Base-by-base conservation (phyloP, 2,888 invertebrate species). In the Morpho deidamia region DNA sequence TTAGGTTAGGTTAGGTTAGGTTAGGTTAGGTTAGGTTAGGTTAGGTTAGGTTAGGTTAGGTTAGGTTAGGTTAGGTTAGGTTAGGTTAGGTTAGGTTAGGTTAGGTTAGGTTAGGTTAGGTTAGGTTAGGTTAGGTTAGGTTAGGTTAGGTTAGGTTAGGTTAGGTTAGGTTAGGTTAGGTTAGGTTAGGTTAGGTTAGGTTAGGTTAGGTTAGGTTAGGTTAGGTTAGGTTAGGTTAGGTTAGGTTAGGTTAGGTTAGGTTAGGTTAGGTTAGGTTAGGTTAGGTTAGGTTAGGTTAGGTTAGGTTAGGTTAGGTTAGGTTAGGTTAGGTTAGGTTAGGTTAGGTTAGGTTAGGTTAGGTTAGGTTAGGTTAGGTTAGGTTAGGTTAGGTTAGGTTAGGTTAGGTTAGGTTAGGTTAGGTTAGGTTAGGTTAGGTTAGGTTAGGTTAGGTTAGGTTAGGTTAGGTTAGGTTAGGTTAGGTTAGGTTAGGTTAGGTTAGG, bases 131-230 rank as follows among this genome's bases (percentile, higher is more conserved):
- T 55, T 59, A 56, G 59, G 59, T 59, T 59, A 59, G 59, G 59
- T 59, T 59, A 53, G 56, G 55, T 55, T 55, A 48, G 55, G 56
- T 59, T 58, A 58, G 58, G 54, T 58, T 55, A 55, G 58, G 55
- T 56, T 56, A 56, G 64, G 62, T 63, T 65, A 62, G 62, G 62
- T 62, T 61, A 60, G 62, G 63, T 65, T 62, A 62, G 61, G 63
- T 63, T 66, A 66, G 63, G 63, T 63, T 64, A 64, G 61, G 62
- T 64, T 64, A 62, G 63, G 63, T 62, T 59, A 54, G 56, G 56
- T 53, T 59, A 53, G 53, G 56, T 53, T 56, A 56, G 54, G 59
- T 53, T 56, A 56, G 53, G 55, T 53, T 56, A 55, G 53, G 55
- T 53, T 56, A 53, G 53, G 56, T 53, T 57, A 53, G 53, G 55